Percentiles rank a stretch among this genome's conserved stretches.
phyloP scores from a whole-genome alignment of 1,140 invertebrate genomes.

The Ephestia elutella region DNA sequence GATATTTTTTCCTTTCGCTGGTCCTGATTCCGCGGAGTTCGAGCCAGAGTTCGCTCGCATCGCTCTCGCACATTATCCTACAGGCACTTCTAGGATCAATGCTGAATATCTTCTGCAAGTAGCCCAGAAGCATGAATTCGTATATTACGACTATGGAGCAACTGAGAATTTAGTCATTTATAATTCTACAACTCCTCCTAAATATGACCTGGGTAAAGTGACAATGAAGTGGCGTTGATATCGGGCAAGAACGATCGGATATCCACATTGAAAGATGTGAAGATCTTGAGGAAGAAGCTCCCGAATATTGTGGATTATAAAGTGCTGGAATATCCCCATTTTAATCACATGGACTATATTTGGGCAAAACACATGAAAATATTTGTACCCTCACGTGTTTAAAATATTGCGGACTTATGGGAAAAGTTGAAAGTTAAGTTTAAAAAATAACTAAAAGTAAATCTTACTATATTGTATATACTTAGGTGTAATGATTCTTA shows the following conservation, averaged over 20 bases:
- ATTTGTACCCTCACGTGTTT: slow-evolving; percentile 12
- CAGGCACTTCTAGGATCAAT: slow-evolving; percentile 76
- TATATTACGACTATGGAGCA: slow-evolving; percentile 68
- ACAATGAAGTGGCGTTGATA: slow-evolving; percentile 72
- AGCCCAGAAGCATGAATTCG: slow-evolving; percentile 49
- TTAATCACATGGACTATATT: slow-evolving; percentile 30
- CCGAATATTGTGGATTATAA: slow-evolving; percentile 44
- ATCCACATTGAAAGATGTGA: slow-evolving; percentile 71
- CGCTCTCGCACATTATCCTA: slow-evolving; percentile 23
- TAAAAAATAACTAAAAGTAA: no score
- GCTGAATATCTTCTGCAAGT: slow-evolving; percentile 77
- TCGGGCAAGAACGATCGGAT: slow-evolving; percentile 76
- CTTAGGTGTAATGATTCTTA: no score
- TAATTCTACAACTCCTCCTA: slow-evolving; percentile 60
- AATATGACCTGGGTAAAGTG: slow-evolving; percentile 73
- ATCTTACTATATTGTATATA: no score
- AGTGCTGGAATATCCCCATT: slow-evolving; percentile 14
- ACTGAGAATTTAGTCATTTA: slow-evolving; percentile 68
- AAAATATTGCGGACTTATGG: background rate
- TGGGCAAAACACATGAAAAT: slow-evolving; percentile 19
- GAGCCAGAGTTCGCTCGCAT: slow-evolving; percentile 19
- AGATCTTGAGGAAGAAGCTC: slow-evolving; percentile 56
- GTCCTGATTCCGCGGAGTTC: slow-evolving; percentile 16
- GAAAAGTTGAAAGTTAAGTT: background rate
- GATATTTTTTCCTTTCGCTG: slow-evolving; percentile 13